These are phyloP conservation scores for Tangara arthus DNA, from an alignment of 2,797 vertebrate genomes.

Conservation along the genomic window DNA sequence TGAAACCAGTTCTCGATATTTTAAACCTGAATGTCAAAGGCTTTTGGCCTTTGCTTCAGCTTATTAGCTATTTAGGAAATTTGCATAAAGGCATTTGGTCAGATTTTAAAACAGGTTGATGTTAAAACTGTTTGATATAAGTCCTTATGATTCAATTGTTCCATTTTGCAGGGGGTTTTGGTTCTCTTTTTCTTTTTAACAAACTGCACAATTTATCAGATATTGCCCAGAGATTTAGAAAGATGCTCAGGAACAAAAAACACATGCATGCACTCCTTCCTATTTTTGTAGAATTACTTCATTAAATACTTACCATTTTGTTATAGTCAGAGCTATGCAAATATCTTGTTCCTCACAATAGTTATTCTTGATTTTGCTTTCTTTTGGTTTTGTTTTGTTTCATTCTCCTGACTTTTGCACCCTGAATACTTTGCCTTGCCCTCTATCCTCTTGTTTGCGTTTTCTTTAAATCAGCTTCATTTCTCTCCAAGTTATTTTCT, in stretches of 20 bases:
- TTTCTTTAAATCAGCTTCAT: background rate
- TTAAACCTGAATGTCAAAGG: background rate
- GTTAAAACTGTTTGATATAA: background rate
- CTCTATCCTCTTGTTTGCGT: background rate
- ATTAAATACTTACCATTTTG: background rate
- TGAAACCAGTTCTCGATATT: background rate
- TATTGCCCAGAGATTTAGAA: background rate
- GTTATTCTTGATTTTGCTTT: background rate
- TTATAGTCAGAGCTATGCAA: background rate
- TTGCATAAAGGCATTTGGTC: background rate
- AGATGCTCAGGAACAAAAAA: background rate
- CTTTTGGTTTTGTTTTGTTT: background rate
- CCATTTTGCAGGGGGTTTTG: background rate
- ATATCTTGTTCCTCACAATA: background rate
- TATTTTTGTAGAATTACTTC: background rate
- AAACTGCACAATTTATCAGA: background rate
- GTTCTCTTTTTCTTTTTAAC: background rate
- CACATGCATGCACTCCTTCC: background rate
- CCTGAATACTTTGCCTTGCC: background rate
- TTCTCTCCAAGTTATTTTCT: background rate
- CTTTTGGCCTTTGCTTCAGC: background rate
- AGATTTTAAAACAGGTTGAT: background rate
- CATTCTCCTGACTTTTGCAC: background rate
- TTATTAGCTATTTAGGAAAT: background rate
- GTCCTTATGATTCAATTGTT: background rate